Conservation (phyloP, 2,797 vertebrate species). For the Poeciliopsis paucimaculata region DNA sequence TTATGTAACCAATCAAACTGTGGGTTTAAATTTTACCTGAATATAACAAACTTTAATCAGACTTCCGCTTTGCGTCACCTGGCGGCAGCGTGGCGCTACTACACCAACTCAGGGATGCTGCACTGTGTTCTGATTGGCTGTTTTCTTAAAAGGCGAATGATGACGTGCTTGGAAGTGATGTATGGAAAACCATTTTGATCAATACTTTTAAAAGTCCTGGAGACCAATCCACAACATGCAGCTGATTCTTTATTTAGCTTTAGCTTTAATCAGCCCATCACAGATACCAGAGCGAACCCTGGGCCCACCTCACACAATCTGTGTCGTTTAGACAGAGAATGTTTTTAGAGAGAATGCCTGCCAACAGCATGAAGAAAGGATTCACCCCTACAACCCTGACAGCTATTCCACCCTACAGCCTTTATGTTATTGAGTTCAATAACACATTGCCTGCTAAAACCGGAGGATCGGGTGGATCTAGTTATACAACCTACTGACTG, state of each 20-base stretch:
- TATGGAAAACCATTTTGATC: neutral
- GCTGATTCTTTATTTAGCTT: neutral
- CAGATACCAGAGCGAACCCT: neutral
- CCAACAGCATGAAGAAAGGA: neutral
- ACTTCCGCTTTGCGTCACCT: conserved; percentile 57
- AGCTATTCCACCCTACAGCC: neutral
- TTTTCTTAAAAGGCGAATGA: neutral
- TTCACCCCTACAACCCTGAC: neutral
- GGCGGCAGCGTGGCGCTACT: neutral
- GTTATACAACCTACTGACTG: neutral
- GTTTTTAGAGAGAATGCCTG: neutral
- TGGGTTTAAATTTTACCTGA: neutral
- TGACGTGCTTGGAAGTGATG: neutral
- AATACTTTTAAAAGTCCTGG: neutral
- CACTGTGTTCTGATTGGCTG: conserved; percentile 11
- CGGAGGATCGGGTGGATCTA: neutral
- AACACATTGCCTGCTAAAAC: neutral
- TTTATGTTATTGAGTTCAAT: neutral
- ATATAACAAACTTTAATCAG: neutral
- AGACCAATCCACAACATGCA: neutral
- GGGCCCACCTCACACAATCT: no score
- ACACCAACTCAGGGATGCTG: neutral
- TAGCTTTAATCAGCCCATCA: neutral
- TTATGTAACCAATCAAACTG: neutral
- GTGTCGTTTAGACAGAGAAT: neutral